A percentile compares a stretch with the other conserved stretches of the same genome.
Evolutionary conservation across 2,888 invertebrate genomes (phyloP).

Genomic region (Anarsia innoxiella): DNA sequence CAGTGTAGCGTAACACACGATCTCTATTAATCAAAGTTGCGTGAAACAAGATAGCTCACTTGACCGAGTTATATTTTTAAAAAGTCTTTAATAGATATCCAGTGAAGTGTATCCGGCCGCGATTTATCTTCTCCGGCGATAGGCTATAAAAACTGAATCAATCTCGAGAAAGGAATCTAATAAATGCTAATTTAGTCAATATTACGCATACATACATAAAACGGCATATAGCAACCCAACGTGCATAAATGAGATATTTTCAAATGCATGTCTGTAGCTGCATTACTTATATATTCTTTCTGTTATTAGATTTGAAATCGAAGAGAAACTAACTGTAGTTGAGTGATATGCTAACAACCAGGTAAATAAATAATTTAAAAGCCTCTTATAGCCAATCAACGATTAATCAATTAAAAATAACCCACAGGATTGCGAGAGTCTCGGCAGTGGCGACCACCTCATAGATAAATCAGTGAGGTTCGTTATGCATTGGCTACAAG

Average conservation of each 20-base stretch:
- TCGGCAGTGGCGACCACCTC: too few species aligned
- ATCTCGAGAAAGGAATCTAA: constrained; percentile 13
- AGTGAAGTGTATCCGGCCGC: constrained; percentile 25
- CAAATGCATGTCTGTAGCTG: constrained; percentile 8
- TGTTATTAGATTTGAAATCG: too few species aligned
- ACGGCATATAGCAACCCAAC: constrained; percentile 2
- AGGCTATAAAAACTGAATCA: constrained; percentile 8
- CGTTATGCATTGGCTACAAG: constrained; percentile 35
- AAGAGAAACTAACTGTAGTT: too few species aligned
- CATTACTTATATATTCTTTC: too few species aligned
- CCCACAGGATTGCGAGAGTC: too few species aligned
- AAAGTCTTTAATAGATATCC: constrained; percentile 31
- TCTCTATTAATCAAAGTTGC: constrained; percentile 16
- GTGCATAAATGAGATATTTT: constrained; percentile 3
- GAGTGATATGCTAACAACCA: too few species aligned
- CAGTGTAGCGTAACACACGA: constrained; percentile 1
- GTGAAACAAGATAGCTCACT: constrained; percentile 31
- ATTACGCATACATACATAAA: constrained; percentile 12
- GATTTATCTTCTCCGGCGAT: constrained; percentile 11
- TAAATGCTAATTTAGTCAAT: constrained; percentile 12
- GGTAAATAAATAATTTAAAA: too few species aligned
- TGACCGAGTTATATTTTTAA: constrained; percentile 40
- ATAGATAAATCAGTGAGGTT: constrained; percentile 43
- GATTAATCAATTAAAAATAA: too few species aligned
- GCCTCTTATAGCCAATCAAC: too few species aligned